Evolutionary conservation across 2,113 vertebrate genomes (phyloP).

Genomic region (Anseranas semipalmata): DNA sequence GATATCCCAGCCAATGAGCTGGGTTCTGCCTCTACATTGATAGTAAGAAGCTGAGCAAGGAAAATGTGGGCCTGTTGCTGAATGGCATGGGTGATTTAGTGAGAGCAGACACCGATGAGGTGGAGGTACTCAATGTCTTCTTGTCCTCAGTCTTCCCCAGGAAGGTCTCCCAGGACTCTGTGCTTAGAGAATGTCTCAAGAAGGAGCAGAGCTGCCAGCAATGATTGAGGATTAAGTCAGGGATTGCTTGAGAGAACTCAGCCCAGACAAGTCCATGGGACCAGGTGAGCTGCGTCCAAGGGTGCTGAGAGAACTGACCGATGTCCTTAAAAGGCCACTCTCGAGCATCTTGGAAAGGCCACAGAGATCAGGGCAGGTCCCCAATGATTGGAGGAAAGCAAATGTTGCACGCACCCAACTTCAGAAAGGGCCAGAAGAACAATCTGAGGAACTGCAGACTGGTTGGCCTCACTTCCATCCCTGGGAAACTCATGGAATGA

Average conservation of each 20-base stretch:
- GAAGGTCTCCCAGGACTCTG: background rate
- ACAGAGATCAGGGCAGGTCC: background rate
- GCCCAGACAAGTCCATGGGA: background rate
- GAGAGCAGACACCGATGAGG: background rate
- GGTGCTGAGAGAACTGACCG: background rate
- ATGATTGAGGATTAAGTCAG: background rate
- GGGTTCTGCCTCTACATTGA: background rate
- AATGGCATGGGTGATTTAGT: background rate
- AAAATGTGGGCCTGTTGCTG: background rate
- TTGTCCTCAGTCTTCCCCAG: background rate
- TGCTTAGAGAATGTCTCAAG: background rate
- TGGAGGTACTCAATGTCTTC: background rate
- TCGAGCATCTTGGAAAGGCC: background rate
- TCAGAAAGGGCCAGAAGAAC: background rate
- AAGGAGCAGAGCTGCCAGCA: background rate
- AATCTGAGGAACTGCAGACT: background rate
- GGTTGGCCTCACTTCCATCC: background rate
- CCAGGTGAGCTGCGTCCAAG: background rate
- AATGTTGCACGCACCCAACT: background rate
- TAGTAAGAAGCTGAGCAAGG: background rate
- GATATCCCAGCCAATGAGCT: background rate
- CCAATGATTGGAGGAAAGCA: background rate
- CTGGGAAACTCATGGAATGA: background rate
- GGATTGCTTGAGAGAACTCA: background rate
- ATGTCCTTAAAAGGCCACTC: background rate